phyloP scores from a whole-genome alignment of 1,140 invertebrate genomes.

The Metaphire vulgaris region DNA sequence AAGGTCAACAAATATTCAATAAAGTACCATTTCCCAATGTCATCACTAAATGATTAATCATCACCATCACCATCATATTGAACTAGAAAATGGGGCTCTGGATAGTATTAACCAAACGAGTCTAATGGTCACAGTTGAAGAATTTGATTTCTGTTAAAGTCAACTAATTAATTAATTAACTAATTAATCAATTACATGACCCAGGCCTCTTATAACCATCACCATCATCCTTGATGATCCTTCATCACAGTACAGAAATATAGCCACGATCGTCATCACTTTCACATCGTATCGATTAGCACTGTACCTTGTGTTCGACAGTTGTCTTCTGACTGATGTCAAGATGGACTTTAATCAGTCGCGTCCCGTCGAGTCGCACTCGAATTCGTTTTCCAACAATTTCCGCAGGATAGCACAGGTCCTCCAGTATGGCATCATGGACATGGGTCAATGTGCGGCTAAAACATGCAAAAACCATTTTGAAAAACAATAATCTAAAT shows the following conservation, averaged over 20 bases:
- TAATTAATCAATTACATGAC: not conserved
- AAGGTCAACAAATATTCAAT: not conserved
- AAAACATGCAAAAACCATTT: constrained; percentile 18
- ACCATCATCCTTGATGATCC: no score
- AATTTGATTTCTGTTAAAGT: not conserved
- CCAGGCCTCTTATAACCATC: no score
- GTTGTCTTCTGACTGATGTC: constrained; percentile 98
- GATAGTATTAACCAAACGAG: no score
- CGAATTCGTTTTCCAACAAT: constrained; percentile 97
- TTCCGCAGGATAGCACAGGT: constrained; percentile 97
- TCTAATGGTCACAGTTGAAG: no score
- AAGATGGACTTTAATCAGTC: constrained; percentile 95
- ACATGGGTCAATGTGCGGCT: constrained; percentile 92
- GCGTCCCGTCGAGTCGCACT: constrained; percentile 88
- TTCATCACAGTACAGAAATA: no score
- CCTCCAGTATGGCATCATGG: constrained; percentile 92
- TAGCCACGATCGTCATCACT: no score
- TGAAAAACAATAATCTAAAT: no score
- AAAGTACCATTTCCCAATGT: no score
- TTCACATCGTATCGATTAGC: no score
- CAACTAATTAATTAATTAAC: not conserved
- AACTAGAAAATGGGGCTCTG: no score
- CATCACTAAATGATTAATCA: no score
- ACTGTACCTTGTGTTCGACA: constrained; percentile 98
- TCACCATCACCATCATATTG: no score